Base-by-base conservation (phyloP, 2,888 invertebrate species). In the Oxyteleia sp. region DNA sequence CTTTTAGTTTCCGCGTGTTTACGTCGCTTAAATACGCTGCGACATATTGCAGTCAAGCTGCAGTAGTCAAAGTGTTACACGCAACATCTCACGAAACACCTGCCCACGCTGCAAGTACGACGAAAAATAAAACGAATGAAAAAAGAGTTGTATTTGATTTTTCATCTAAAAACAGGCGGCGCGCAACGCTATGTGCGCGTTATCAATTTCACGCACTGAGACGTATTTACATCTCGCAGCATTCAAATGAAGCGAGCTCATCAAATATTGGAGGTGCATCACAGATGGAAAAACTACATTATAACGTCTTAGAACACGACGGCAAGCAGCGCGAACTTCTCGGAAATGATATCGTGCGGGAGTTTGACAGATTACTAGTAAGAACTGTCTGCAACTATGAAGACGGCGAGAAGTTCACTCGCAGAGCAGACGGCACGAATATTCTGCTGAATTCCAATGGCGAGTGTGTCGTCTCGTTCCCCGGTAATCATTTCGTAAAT, bases 401-500 rank as follows among this genome's bases (percentile, higher is more conserved):
- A 82, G 86, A 87, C 78, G 86, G 87, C 81, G 91, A 92, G 88
- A 90, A 88, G 88, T 92, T 92, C 84, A 88, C 86, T 29, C 85
- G 89, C 8, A 89, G 93, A 38, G 90, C 84, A 38, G 93, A 92
- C 74, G 92, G 92, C 63, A 92, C 91, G 53, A 86, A 90, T 83
- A 89, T 87, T 75, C 82, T 92, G 43, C 85, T 90, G 69, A 89
- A 87, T 83, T 87, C 86, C 18, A 87, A 88, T 53, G 92, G 90
- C n/a, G 89, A 90, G 61, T 85, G 90, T 68, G 71, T 90, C 71
- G 89, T 92, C 61, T 85, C 79, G 41, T 93, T 91, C 66, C 86
- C 91, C 2, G 93, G 92, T 92, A 86, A 26, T 83, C 57, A 61
- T 74, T 69, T 68, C 18, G 53, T 43, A 68, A 69, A 63, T 55